Percentiles rank a stretch among this genome's conserved stretches.
phyloP scores from a whole-genome alignment of 2,113 vertebrate species.

The Gallinago jamesoni region DNA sequence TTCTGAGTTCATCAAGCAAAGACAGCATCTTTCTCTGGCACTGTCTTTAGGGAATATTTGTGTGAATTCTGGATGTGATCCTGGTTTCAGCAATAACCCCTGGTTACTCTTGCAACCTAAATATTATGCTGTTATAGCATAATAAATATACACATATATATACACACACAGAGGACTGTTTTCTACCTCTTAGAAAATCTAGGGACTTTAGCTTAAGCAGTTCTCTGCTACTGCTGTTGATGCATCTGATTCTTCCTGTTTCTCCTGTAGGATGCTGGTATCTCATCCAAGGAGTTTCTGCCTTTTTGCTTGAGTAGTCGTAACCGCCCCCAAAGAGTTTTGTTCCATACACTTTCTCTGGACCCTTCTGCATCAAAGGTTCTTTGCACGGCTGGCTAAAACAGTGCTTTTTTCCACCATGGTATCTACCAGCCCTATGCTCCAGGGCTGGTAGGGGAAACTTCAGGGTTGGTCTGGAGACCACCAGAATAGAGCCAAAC shows the following conservation, averaged over 20 bases:
- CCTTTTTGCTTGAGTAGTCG: background rate
- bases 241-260: background rate
- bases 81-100: background rate
- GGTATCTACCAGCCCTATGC: background rate
- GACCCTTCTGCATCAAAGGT: background rate
- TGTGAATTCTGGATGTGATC: background rate
- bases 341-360: background rate
- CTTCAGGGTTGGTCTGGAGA: background rate
- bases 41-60: background rate
- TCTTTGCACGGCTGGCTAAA: background rate
- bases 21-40: background rate
- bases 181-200: background rate
- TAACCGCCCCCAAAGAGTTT: background rate
- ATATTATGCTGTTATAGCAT: background rate
- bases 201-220: background rate
- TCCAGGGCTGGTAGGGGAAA: background rate
- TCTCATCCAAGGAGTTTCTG: background rate
- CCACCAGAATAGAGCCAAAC: rapidly evolving
- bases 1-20: background rate
- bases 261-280: background rate
- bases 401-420: background rate
- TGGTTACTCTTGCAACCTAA: background rate
- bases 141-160: background rate
- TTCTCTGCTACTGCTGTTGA: background rate
- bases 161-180: background rate